Conservation (phyloP, 2,797 vertebrate genomes). For the Acanthopagrus latus region DNA sequence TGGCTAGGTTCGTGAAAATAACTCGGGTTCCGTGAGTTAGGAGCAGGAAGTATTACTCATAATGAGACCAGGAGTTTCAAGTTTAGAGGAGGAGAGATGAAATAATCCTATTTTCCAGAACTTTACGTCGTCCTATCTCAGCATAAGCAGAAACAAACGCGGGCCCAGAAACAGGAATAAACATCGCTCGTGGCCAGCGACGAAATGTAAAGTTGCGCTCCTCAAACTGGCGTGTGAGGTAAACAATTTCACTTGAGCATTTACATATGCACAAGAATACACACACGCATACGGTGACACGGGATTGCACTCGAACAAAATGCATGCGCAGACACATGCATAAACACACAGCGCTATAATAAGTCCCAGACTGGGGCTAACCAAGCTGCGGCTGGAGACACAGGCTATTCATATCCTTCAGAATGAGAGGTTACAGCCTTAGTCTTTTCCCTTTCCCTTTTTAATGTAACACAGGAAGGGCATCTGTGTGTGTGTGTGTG, state of each 20-base stretch:
- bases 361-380: constrained; percentile 87
- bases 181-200: constrained; percentile 63
- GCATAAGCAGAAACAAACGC: constrained; percentile 65
- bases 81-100: constrained; percentile 36
- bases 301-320: constrained; percentile 75
- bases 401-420: constrained; percentile 88
- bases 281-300: constrained; percentile 54
- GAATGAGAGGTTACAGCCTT: constrained; percentile 85
- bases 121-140: constrained; percentile 59
- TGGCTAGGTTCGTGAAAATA: constrained; percentile 55
- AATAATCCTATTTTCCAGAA: constrained; percentile 80
- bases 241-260: constrained; percentile 75
- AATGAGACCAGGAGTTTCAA: constrained; percentile 26
- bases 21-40: constrained; percentile 16
- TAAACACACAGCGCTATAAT: constrained; percentile 85
- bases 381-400: constrained; percentile 84
- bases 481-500: constrained; percentile 56
- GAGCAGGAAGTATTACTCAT: constrained; percentile 37
- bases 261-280: constrained; percentile 70
- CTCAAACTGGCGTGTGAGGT: constrained; percentile 70
- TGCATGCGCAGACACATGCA: constrained; percentile 80
- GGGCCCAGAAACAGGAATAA: constrained; percentile 69
- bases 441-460: constrained; percentile 74
- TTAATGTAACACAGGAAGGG: constrained; percentile 66
- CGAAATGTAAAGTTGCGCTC: constrained; percentile 74